Evolutionary conservation across 92 coral and sea anemone genomes (phyloP).

Genomic region (Porites cylindrica): DNA sequence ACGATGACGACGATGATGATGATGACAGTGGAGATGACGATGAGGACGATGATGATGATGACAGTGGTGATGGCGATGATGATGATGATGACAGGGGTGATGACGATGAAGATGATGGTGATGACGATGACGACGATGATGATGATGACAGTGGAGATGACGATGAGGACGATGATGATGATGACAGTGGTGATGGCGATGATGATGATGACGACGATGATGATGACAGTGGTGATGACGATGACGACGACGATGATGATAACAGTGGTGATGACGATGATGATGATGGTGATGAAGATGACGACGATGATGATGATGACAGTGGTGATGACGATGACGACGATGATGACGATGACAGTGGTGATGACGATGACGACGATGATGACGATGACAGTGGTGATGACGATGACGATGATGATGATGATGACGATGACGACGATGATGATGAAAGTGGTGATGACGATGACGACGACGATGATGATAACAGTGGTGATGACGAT

Average conservation of each 20-base stretch:
- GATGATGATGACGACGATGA: background rate
- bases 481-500: too few species aligned
- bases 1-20: background rate
- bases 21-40: background rate
- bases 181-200: too few species aligned
- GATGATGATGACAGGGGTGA: background rate
- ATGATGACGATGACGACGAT: background rate
- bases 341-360: background rate
- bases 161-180: background rate
- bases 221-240: background rate
- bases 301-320: background rate
- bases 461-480: background rate
- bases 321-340: background rate
- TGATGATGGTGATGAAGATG: background rate
- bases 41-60: background rate
- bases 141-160: background rate
- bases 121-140: background rate
- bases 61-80: background rate
- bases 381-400: background rate
- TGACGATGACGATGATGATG: background rate
- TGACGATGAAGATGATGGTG: background rate
- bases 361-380: background rate
- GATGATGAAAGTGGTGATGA: background rate
- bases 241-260: background rate
- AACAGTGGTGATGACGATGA: too few species aligned